A percentile compares a stretch with the other conserved stretches of the same genome.
phyloP scores from a whole-genome alignment of 2,797 vertebrate species.

The Aplochiton taeniatus region DNA sequence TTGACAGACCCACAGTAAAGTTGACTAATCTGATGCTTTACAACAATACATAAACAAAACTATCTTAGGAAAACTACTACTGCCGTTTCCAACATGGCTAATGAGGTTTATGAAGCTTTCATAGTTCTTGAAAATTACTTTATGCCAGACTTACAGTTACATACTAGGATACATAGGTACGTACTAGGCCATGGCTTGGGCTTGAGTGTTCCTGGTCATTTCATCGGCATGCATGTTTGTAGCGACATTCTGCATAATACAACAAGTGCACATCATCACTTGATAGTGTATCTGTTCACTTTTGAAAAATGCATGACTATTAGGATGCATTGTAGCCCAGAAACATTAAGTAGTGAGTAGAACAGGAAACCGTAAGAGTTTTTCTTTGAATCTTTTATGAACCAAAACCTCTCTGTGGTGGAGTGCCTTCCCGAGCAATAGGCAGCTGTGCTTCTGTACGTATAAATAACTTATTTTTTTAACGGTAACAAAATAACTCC shows the following conservation, averaged over 20 bases:
- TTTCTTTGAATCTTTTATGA: slow-evolving; percentile 54
- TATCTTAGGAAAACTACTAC: too few species aligned
- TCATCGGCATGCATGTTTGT: slow-evolving; percentile 42
- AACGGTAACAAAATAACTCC: neutral
- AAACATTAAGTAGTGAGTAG: slow-evolving; percentile 13
- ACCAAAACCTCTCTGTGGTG: slow-evolving; percentile 49
- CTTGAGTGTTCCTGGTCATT: slow-evolving; percentile 9
- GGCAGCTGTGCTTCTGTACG: slow-evolving; percentile 14
- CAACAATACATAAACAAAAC: too few species aligned
- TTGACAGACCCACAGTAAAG: too few species aligned
- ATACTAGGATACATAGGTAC: slow-evolving; percentile 1
- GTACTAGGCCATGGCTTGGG: slow-evolving; percentile 2
- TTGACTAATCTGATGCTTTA: too few species aligned
- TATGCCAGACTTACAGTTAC: too few species aligned
- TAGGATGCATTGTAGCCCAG: neutral
- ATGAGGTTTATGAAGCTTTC: too few species aligned
- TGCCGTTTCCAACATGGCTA: too few species aligned
- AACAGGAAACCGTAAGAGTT: slow-evolving; percentile 26
- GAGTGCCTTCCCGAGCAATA: slow-evolving; percentile 66
- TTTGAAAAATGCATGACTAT: slow-evolving; percentile 21
- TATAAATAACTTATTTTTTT: neutral
- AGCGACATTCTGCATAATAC: slow-evolving; percentile 44
- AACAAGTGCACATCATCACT: slow-evolving; percentile 1
- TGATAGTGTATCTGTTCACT: slow-evolving; percentile 1
- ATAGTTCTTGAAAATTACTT: too few species aligned